A percentile compares a stretch with the other conserved stretches of the same genome.
phyloP scores from a whole-genome alignment of 2,113 vertebrate species.

The Apodemus sylvaticus region DNA sequence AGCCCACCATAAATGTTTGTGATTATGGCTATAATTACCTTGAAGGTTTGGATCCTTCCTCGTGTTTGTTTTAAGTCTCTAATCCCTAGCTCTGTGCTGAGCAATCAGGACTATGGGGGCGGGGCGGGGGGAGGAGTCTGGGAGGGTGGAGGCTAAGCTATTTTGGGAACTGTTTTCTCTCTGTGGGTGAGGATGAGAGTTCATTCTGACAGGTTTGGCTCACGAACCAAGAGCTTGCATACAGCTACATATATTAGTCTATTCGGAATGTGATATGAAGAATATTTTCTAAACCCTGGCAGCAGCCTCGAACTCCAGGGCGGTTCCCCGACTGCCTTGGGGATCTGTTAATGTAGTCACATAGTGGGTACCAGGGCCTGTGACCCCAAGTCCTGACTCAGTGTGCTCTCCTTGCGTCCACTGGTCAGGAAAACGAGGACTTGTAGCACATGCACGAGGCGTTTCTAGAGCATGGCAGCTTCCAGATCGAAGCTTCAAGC shows the following conservation, averaged over 20 bases:
- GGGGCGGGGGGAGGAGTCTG: constrained; percentile 9
- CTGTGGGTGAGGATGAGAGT: constrained; percentile 42
- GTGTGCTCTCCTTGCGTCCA: not conserved
- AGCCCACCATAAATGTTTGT: constrained; percentile 51
- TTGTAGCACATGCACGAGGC: not conserved
- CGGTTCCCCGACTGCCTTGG: not conserved
- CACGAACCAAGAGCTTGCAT: constrained; percentile 26
- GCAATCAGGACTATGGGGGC: constrained; percentile 13
- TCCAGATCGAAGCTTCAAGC: not conserved
- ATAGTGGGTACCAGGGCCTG: not conserved
- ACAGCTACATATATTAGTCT: constrained; percentile 49
- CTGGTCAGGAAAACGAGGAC: not conserved
- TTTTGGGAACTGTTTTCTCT: constrained; percentile 67
- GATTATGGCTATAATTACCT: constrained; percentile 50
- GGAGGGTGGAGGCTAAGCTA: constrained; percentile 51
- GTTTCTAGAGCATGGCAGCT: not conserved
- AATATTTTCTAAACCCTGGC: constrained; percentile 23
- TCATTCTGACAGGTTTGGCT: constrained; percentile 65
- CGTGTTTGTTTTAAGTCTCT: constrained; percentile 65
- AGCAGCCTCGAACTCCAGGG: not conserved
- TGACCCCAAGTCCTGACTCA: not conserved
- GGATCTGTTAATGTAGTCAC: not conserved
- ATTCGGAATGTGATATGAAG: not conserved
- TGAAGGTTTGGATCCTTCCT: constrained; percentile 26
- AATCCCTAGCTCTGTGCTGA: constrained; percentile 43